Evolutionary conservation across 2,797 vertebrate genomes (phyloP), one percentile per base, ranked within the genome.

Genomic region (Alauda arvensis): DNA sequence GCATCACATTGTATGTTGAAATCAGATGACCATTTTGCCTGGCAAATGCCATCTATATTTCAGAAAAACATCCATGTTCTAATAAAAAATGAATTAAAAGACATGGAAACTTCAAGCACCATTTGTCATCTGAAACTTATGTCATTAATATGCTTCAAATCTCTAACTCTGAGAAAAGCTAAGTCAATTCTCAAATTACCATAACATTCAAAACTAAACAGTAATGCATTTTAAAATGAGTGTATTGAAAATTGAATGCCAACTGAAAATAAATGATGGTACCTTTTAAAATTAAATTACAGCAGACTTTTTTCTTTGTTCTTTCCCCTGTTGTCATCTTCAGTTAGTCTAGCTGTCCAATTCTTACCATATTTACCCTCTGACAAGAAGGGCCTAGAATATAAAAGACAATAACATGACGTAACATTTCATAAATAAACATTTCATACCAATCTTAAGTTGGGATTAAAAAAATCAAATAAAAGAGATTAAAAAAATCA

Each of bases 201-300:
- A 95, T 97, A 98, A 95, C 94, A 96, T 96, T 97, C 95, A 94
- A 95, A 97, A 94, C 96, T 93, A 95, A 96, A 95, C 89, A 95
- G 95, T 96, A 98, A 98, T 97, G 95, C 94, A 96, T 98, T 98
- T 98, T 97, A 97, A 98, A 97, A 96, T 95, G 93, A 97, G 92
- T 91, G 61, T 87, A 96, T 96, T 96, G 95, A 91, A 97, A 97
- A 98, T 96, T 93, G 96, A 97, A 97, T 96, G 95, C 95, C 96
- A 96, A 75, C 93, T 95, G 91, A 97, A 97, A 97, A 97, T 96
- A 98, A 97, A 97, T 97, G 81, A 97, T 93, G 80, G 74, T 91
- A 94, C 88, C 90, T 95, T 95, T 96, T 94, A 96, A 95, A 97
- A 96, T 97, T 95, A 97, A 96, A 97, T 97, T 96, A 94, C 90